Evolutionary conservation across 1,140 invertebrate genomes (phyloP).

Genomic region (Drosophila subobscura): DNA sequence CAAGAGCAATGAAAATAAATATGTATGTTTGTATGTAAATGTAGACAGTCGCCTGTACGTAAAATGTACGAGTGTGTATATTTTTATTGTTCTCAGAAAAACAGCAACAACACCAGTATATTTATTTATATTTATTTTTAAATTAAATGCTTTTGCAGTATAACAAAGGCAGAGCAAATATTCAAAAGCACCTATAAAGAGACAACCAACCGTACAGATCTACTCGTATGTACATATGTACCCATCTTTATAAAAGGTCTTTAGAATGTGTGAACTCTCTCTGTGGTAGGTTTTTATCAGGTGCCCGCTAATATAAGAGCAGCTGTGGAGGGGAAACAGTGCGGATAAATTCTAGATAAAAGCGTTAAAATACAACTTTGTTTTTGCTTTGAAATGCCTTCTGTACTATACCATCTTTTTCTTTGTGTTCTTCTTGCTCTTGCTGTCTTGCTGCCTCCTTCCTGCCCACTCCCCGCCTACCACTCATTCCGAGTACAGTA

Average conservation of each 20-base stretch:
- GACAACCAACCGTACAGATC: not conserved
- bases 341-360: conserved; percentile 41
- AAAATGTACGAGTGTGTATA: conserved; percentile 33
- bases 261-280: conserved; percentile 70
- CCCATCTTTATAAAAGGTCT: conserved; percentile 31
- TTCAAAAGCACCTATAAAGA: conserved; percentile 18
- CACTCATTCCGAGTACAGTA: conserved; percentile 1
- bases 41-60: conserved; percentile 6
- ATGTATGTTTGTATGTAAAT: conserved; percentile 29
- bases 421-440: not conserved
- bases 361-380: conserved; percentile 51
- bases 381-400: conserved; percentile 18
- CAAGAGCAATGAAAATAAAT: conserved; percentile 32
- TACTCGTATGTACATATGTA: conserved; percentile 1
- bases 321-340: not conserved
- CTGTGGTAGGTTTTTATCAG: conserved; percentile 68
- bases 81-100: conserved; percentile 68
- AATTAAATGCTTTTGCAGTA: conserved; percentile 50
- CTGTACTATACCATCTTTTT: not conserved
- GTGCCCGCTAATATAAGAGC: conserved; percentile 72
- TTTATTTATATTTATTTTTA: conserved; percentile 75
- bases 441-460: not conserved
- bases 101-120: conserved; percentile 48
- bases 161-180: conserved; percentile 57
- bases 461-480: no score